Evolutionary conservation across 2,888 invertebrate species (phyloP), one percentile per base, ranked within the genome.

Genomic region (Drepana falcataria): DNA sequence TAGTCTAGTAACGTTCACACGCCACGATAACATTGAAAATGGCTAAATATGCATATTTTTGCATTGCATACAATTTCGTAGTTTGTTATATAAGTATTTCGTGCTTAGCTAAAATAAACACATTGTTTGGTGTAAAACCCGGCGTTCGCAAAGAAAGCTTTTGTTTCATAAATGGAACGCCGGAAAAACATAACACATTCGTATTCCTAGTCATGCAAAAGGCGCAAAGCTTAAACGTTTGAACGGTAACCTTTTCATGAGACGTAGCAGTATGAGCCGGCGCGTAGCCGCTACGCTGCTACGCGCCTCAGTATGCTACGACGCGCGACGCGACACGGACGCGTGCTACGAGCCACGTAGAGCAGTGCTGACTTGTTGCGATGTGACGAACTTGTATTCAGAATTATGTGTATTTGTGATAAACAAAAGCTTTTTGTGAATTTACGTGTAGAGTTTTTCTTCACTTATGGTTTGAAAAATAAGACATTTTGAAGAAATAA

Each of bases 221-320:
- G 81, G 84, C 83, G 83, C 79, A 81, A 79, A 79, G 86, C 76
- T 83, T 85, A 86, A 85, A 77, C 77, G 85, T 75, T 83, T 81
- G 77, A 80, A 71, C 66, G 75, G 82, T 81, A 83, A 86, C 86
- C 87, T 87, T 86, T 87, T 85, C 85, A 81, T 77, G 44, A 9
- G 73, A 73, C 71, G 77, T 68, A 71, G 69, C 67, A 69, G 73
- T 73, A 71, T 72, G 66, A 53, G 3, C 9, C 48, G 37, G 37
- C 34, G 3, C 63, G 79, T 75, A 73, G 75, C 70, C 74, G 80
- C 75, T 81, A 78, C 79, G 65, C 49, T 44, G 53, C 62, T 60
- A 63, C 63, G 49, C 63, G 49, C 64, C 68, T 70, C 83, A 86
- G 86, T 87, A 69, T 71, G 79, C 85, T 85, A 83, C 84, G 81